phyloP scores from a whole-genome alignment of 1,140 invertebrate genomes.

The Penaeus indicus region DNA sequence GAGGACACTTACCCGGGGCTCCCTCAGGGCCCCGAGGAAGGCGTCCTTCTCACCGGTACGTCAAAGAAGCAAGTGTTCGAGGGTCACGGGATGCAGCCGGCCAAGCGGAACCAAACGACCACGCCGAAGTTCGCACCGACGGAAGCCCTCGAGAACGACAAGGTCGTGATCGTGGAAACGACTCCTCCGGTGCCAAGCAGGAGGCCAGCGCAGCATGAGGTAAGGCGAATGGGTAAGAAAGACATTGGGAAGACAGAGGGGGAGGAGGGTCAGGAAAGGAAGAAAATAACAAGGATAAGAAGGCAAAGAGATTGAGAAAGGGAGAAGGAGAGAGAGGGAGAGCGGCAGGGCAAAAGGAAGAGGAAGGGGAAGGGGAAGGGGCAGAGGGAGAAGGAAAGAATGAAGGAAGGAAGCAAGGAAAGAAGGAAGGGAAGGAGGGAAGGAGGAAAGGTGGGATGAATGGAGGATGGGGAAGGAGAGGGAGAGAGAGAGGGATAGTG shows the following conservation, averaged over 20 bases:
- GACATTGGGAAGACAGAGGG: slow-evolving; percentile 12
- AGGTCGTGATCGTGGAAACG: slow-evolving; percentile 49
- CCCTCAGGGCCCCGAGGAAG: neutral
- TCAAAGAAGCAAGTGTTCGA: neutral
- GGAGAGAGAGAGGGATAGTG: neutral
- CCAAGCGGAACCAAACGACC: neutral
- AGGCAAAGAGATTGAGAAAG: slow-evolving; percentile 31
- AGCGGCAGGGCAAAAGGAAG: neutral
- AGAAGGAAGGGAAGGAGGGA: neutral
- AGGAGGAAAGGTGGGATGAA: neutral
- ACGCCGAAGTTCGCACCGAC: neutral
- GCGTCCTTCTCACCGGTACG: neutral
- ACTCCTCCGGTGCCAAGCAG: slow-evolving; percentile 13
- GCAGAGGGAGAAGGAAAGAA: neutral
- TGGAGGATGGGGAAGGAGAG: neutral
- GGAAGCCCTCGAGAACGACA: slow-evolving; percentile 55
- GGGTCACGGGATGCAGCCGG: neutral
- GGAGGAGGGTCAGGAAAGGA: neutral
- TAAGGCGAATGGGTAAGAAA: neutral
- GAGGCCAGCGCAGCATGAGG: neutral
- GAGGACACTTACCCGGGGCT: neutral
- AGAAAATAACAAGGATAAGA: neutral
- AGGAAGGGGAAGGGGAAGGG: neutral
- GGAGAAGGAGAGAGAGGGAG: neutral
- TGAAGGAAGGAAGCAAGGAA: neutral